Evolutionary conservation across 2,888 invertebrate species (phyloP).

Genomic region (Lepas anatifera): DNA sequence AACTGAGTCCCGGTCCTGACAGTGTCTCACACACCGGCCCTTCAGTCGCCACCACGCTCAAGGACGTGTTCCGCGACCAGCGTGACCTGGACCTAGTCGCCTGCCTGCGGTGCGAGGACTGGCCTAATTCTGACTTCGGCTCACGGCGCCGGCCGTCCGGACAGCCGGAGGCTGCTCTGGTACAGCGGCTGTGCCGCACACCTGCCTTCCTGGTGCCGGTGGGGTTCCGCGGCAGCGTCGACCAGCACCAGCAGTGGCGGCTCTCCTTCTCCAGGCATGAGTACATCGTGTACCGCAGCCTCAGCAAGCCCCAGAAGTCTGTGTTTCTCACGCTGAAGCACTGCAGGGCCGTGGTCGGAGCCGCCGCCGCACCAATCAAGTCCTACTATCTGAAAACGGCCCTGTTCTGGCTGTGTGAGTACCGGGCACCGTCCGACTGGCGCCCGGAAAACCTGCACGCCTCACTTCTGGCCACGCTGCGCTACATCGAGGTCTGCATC

Average conservation of each 20-base stretch:
- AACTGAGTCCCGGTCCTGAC: background rate
- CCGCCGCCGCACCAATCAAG: background rate
- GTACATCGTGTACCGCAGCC: background rate
- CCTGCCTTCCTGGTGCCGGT: background rate
- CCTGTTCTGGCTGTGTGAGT: background rate
- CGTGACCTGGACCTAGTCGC: background rate
- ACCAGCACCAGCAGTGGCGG: background rate
- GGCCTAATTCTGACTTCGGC: background rate
- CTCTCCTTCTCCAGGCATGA: background rate
- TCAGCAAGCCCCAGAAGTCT: background rate
- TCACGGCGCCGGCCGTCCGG: background rate
- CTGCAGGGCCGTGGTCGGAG: background rate
- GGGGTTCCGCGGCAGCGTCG: background rate
- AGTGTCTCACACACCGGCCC: background rate
- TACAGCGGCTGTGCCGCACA: background rate
- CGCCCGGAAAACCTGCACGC: background rate
- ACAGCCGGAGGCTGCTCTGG: background rate
- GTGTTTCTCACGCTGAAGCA: background rate
- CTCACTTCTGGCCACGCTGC: background rate
- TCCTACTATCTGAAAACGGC: conserved; percentile 4
- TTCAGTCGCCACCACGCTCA: background rate
- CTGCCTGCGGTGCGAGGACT: background rate
- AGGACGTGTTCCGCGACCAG: too few species aligned
- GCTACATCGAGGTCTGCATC: background rate
- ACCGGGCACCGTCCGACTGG: background rate